phyloP scores from a whole-genome alignment of 1,140 invertebrate species.

The Drosophila burlai region DNA sequence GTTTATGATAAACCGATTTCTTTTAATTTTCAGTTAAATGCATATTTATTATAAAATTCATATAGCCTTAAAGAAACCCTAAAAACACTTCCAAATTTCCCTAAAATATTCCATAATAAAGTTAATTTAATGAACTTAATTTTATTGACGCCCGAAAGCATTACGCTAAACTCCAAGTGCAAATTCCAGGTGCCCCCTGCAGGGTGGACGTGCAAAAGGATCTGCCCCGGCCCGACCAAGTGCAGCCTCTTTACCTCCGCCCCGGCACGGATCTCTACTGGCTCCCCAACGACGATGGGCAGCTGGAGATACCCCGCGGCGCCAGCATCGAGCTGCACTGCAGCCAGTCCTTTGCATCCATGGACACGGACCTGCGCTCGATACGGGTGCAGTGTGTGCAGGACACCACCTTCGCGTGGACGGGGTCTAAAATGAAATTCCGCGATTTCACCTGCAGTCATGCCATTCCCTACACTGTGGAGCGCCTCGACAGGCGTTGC shows the following conservation, averaged over 20 bases:
- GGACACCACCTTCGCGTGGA: slow-evolving; percentile 59
- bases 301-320: slow-evolving; percentile 58
- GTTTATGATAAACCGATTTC: no score
- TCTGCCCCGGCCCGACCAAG: slow-evolving; percentile 39
- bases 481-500: slow-evolving; percentile 47
- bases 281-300: slow-evolving; percentile 62
- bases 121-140: not conserved
- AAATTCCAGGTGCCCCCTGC: slow-evolving; percentile 52
- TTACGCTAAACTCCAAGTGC: not conserved
- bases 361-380: slow-evolving; percentile 15
- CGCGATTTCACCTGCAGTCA: slow-evolving; percentile 58
- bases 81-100: not conserved
- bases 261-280: slow-evolving; percentile 60
- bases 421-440: slow-evolving; percentile 49
- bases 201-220: slow-evolving; percentile 65
- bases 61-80: not conserved
- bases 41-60: no score
- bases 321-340: slow-evolving; percentile 68
- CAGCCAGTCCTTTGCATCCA: slow-evolving; percentile 46
- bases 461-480: slow-evolving; percentile 47
- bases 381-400: slow-evolving; percentile 59
- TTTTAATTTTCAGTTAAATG: no score
- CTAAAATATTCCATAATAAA: not conserved
- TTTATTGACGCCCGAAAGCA: not conserved
- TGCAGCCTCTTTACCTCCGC: slow-evolving; percentile 70